Evolutionary conservation across 2,888 invertebrate species (phyloP).

Genomic region (Hofmannophila pseudospretella): DNA sequence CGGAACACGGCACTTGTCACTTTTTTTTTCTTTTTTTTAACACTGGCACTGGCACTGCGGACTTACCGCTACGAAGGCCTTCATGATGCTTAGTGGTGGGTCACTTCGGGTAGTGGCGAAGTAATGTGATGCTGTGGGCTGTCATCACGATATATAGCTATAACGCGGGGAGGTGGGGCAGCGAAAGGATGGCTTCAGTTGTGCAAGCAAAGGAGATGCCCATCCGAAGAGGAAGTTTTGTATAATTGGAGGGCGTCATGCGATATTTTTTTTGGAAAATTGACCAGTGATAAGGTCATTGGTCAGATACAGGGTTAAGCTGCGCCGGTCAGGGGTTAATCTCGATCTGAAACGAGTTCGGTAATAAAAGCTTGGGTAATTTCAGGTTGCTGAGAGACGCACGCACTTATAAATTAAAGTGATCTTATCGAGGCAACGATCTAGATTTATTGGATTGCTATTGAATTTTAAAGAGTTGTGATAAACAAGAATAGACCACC

Average conservation of each 20-base stretch:
- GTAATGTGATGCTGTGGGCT: constrained; percentile 60
- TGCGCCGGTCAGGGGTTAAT: no score
- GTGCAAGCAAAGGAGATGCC: constrained; percentile 72
- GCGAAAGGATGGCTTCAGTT: constrained; percentile 71
- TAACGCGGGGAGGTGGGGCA: constrained; percentile 61
- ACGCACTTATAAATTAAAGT: no score
- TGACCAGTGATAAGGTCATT: constrained; percentile 19
- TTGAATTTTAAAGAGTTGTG: no score
- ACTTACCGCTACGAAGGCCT: constrained; percentile 77
- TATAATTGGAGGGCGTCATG: constrained; percentile 65
- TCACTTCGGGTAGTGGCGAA: constrained; percentile 67
- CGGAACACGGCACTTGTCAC: constrained; percentile 65
- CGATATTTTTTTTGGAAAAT: constrained; percentile 38
- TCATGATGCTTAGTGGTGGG: constrained; percentile 72
- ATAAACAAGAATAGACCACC: no score
- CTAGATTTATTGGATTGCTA: no score
- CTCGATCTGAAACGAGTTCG: no score
- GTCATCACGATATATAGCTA: constrained; percentile 64
- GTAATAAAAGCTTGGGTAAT: no score
- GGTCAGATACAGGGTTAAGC: not conserved
- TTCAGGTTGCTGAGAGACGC: no score
- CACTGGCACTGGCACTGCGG: constrained; percentile 44
- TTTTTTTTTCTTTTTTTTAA: constrained; percentile 23
- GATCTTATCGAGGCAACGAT: no score
- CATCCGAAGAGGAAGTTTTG: constrained; percentile 59